phyloP scores from a whole-genome alignment of 2,113 vertebrate genomes.

The Grammomys dolichurus region DNA sequence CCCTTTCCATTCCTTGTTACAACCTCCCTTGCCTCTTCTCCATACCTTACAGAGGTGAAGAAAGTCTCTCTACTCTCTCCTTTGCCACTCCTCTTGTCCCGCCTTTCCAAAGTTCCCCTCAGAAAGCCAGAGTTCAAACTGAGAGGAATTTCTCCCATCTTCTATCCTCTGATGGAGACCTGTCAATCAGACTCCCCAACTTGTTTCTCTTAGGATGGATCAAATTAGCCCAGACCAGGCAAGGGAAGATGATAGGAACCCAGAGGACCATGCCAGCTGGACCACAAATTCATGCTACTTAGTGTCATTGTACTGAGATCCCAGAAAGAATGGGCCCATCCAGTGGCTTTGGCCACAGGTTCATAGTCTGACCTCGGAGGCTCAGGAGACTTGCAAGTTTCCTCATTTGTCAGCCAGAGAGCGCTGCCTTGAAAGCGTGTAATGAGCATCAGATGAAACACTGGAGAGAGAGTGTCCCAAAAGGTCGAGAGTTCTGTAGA shows the following conservation, averaged over 20 bases:
- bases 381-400: neutral
- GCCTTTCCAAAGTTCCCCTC: neutral
- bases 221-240: neutral
- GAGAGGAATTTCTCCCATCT: neutral
- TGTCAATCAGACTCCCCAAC: neutral
- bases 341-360: neutral
- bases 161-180: neutral
- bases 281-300: neutral
- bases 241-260: neutral
- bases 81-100: neutral
- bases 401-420: neutral
- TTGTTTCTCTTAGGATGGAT: neutral
- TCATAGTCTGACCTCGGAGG: slow-evolving; percentile 2
- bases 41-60: neutral
- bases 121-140: neutral
- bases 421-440: neutral
- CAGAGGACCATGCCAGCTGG: neutral
- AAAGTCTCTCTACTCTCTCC: neutral
- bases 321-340: neutral
- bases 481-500: neutral
- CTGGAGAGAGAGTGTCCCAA: neutral
- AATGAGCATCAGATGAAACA: neutral
- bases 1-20: neutral
- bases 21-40: neutral
- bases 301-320: slow-evolving; percentile 22